Base-by-base conservation (phyloP, 2,888 invertebrate genomes). In the Reticulitermes lucifugus region DNA sequence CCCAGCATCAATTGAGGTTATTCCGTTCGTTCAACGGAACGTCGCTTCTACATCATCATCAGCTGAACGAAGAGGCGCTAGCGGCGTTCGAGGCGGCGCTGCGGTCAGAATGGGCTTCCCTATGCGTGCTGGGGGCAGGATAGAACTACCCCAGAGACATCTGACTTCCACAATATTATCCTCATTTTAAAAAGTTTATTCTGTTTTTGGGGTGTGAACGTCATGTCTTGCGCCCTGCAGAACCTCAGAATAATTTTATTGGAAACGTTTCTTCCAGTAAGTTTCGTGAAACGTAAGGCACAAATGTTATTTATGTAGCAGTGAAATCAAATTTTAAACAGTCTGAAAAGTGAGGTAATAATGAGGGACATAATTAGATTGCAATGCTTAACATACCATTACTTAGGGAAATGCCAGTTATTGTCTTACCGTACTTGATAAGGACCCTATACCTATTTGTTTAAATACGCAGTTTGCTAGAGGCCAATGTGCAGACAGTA, bases 81-180 rank as follows among this genome's bases (percentile, higher is more conserved):
- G 85, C 81, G 59, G 87, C 84, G 60, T 85, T 86, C 59, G 86
- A 84, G 83, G 86, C 85, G 60, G 86, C 86, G 25, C 86, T 87
- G 79, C 86, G 85, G 59, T 86, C 87, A 43, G 87, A 87, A 85
- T 86, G 86, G 87, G 85, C 87, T 81, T 86, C 85, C 60, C 82
- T 86, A 21, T 86, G 86, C 79, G 85, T 87, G 82, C 85, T 87
- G 85, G 87, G 87, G 79, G 87, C 87, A 73, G 87, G 87, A 60
- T 86, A 85, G 83, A 85, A 71, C 43, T 21, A 81, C 46, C 81
- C 29, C n/a, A 84, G 83, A 83, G 80, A 35, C 29, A 81, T 14
- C 70, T n/a, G 2, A 46, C 46, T 60, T 81, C 81, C 81, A 25
- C 12, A 80, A 70, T 41, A 43, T 59, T 70, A 22, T 18, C 35